Percentiles rank a stretch among this genome's conserved stretches.
These are phyloP conservation scores for Pachyseris speciosa DNA, from an alignment of 64 coral and sea anemone genomes.

Conservation along the genomic window DNA sequence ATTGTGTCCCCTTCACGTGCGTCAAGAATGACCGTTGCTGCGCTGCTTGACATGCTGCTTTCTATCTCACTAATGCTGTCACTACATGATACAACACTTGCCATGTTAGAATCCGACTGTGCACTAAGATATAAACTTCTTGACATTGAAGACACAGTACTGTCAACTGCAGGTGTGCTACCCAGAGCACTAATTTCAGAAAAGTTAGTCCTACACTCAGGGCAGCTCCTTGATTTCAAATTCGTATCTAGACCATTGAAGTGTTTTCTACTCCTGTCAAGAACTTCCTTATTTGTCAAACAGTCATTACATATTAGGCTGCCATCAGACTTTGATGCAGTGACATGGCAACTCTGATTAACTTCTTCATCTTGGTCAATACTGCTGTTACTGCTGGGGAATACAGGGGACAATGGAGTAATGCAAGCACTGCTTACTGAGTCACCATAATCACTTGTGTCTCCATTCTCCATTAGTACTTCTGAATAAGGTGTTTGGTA, in stretches of 20 bases:
- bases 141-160: neutral
- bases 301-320: conserved; percentile 36
- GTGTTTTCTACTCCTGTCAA: neutral
- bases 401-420: conserved; percentile 20
- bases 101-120: conserved; percentile 2
- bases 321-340: conserved; percentile 80
- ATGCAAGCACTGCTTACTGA: conserved; percentile 41
- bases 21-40: conserved; percentile 76
- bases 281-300: conserved; percentile 7
- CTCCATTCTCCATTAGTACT: conserved; percentile 1
- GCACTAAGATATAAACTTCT: conserved; percentile 62
- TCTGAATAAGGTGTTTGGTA: conserved; percentile 66
- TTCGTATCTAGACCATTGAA: neutral
- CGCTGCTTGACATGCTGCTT: conserved; percentile 84
- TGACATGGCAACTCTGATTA: neutral
- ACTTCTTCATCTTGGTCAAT: conserved; percentile 23
- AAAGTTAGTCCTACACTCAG: conserved; percentile 9
- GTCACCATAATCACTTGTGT: conserved; percentile 34
- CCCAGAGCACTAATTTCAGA: neutral
- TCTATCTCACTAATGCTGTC: conserved; percentile 45
- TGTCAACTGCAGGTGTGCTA: neutral
- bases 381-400: conserved; percentile 25
- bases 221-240: conserved; percentile 22
- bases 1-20: conserved; percentile 27
- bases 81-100: conserved; percentile 45